Conservation (phyloP, 2,797 vertebrate species). For the Astyanax mexicanus region DNA sequence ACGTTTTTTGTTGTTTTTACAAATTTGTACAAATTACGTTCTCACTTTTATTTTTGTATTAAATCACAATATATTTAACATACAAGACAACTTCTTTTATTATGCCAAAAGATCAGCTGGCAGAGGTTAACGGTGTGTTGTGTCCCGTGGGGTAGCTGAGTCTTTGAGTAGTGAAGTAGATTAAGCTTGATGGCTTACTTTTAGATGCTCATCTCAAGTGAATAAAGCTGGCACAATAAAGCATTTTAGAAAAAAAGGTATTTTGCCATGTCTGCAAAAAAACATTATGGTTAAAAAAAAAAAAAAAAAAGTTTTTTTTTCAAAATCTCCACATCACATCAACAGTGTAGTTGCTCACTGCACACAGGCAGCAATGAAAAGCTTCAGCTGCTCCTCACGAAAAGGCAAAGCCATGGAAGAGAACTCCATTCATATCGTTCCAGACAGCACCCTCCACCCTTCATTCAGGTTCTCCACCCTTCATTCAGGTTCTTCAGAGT, state of each 20-base stretch:
- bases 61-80: slow-evolving; percentile 30
- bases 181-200: no score
- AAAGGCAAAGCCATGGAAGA: slow-evolving; percentile 28
- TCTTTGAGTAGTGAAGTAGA: no score
- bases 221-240: no score
- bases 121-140: no score
- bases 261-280: no score
- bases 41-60: slow-evolving; percentile 20
- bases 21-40: slow-evolving; percentile 5
- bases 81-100: slow-evolving; percentile 7
- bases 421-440: slow-evolving; percentile 55
- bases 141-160: no score
- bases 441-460: slow-evolving; percentile 38
- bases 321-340: neutral
- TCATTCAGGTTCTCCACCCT: slow-evolving; percentile 36
- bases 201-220: no score
- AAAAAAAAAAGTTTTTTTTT: neutral
- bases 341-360: slow-evolving; percentile 4
- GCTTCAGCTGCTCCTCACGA: slow-evolving; percentile 54
- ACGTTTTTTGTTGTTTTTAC: no score
- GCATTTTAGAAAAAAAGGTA: neutral
- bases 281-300: no score
- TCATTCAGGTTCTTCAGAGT: slow-evolving; percentile 91
- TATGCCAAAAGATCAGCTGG: no score
- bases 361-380: slow-evolving; percentile 56